Conservation (phyloP, 2,888 invertebrate genomes). For the Smittia aterrima region DNA sequence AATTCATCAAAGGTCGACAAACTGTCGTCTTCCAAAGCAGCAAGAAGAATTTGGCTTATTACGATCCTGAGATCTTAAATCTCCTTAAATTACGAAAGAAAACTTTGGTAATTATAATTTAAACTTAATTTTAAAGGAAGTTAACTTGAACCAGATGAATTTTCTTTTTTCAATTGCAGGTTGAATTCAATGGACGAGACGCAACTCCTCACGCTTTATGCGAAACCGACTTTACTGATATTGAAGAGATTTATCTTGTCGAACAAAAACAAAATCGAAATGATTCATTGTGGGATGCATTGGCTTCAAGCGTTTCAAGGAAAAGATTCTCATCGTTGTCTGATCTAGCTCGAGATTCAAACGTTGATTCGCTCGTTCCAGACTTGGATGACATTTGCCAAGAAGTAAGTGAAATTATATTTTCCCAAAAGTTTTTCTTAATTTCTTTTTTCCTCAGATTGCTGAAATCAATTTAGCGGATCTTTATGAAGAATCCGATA, state of each 20-base stretch:
- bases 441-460: too few species aligned
- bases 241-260: slow-evolving; percentile 17
- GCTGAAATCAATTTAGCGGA: too few species aligned
- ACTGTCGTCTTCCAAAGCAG: background rate
- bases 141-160: background rate
- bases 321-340: background rate
- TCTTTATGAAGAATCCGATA: too few species aligned
- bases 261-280: background rate
- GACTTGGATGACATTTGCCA: too few species aligned
- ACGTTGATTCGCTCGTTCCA: too few species aligned
- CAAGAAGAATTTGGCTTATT: slow-evolving; percentile 37
- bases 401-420: too few species aligned
- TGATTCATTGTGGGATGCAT: background rate
- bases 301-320: background rate
- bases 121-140: too few species aligned
- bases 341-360: background rate
- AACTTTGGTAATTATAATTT: background rate
- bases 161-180: background rate
- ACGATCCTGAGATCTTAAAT: slow-evolving; percentile 24
- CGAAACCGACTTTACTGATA: slow-evolving; percentile 13
- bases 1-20: background rate
- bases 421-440: too few species aligned
- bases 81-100: slow-evolving; percentile 21
- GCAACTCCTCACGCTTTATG: slow-evolving; percentile 25
- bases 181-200: slow-evolving; percentile 4